Evolutionary conservation across 2,797 vertebrate genomes (phyloP), one percentile per base, ranked within the genome.

Genomic region (Apodemus agrarius): DNA sequence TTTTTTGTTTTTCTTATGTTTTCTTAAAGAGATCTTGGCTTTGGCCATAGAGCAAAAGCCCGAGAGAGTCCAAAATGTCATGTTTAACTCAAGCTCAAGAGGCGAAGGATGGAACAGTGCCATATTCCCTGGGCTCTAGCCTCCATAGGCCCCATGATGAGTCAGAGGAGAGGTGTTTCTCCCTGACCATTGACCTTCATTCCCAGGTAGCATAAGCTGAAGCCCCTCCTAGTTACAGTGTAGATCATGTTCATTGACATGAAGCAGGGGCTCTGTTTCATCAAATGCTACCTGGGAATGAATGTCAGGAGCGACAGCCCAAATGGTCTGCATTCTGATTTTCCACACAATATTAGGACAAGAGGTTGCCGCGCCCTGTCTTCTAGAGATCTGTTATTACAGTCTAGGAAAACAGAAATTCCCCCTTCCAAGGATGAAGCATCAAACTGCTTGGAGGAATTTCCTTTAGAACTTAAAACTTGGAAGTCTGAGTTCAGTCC

Each of bases 11-110:
- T 95, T 81, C 94, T 76, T 88, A 31, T 74, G 61, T 93, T 95
- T 95, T 86, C 78, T 97, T 93, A 86, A 93, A 96, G 96, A 93
- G 69, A 97, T 69, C 63, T 86, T n/a, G 75, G 85, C 26, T 63
- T 97, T 94, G 90, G 85, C 89, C 90, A 86, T 34, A 92, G 78
- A 90, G 63, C 88, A 95, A 96, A 89, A 96, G 84, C 49, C 72
- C 89, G 46, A 96, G 95, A 54, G 52, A 90, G 52, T 92, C 84
- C 75, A 93, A 95, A 94, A 83, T 97, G 85, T 93, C 85, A 94
- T 83, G 65, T 93, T 76, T 93, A 90, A 65, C 94, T 96, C 85
- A 88, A 75, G 90, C 52, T 90, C 78, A 72, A 63, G 92, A 95
- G 92, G 95, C 90, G 88, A 72, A 96, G 89, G 86, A 75, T 29